A percentile compares a stretch with the other conserved stretches of the same genome.
These are phyloP conservation scores for Muntiacus muntjak DNA, from an alignment of 2,113 vertebrate genomes.

Conservation along the genomic window DNA sequence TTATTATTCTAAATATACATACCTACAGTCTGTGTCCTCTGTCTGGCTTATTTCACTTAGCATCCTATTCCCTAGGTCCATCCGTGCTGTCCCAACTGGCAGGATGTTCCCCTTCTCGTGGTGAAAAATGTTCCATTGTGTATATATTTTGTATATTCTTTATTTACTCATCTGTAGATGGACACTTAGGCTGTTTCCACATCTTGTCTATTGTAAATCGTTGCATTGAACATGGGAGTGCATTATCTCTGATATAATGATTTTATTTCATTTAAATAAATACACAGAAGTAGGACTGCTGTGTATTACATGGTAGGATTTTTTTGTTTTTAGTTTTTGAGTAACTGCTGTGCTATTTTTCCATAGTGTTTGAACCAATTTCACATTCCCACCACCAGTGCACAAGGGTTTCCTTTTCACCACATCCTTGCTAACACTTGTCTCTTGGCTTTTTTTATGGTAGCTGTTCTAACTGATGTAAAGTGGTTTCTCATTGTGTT, in stretches of 20 bases:
- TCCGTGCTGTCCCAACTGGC: not conserved
- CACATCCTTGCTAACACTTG: not conserved
- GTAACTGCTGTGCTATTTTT: not conserved
- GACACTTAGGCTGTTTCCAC: not conserved
- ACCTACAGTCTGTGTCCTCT: not conserved
- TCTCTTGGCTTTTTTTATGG: not conserved
- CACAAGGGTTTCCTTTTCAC: not conserved
- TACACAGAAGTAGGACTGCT: not conserved
- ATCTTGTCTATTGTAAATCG: not conserved
- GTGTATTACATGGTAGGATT: not conserved
- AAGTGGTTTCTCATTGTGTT: not conserved
- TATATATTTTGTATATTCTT: not conserved
- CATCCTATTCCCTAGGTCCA: not conserved
- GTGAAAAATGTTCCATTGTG: not conserved
- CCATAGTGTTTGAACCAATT: not conserved
- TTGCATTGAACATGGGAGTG: not conserved
- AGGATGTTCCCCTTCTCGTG: not conserved
- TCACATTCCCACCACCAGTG: not conserved
- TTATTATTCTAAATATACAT: not conserved
- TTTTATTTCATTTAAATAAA: not conserved
- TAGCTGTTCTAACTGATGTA: not conserved
- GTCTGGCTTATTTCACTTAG: not conserved
- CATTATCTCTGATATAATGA: not conserved
- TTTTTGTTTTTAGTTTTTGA: not conserved
- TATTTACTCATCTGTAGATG: not conserved